phyloP scores from a whole-genome alignment of 2,888 invertebrate species.

The Tachina lurida region DNA sequence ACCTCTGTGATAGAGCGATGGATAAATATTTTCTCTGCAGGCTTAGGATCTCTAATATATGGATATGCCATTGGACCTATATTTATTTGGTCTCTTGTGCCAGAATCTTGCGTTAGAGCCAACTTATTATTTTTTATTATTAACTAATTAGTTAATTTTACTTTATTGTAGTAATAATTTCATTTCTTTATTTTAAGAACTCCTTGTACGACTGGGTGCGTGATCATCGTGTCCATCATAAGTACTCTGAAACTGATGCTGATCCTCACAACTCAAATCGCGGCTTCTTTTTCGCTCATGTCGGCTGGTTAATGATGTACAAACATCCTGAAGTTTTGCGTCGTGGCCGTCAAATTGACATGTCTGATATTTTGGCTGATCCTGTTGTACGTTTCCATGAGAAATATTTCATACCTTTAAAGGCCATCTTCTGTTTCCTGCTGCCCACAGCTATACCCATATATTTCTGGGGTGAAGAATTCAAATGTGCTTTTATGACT shows the following conservation, averaged over 20 bases:
- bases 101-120: background rate
- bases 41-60: too few relatives aligned
- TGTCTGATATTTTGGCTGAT: conserved; percentile 90
- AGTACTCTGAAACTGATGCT: conserved; percentile 91
- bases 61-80: too few relatives aligned
- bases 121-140: background rate
- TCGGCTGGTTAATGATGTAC: conserved; percentile 95
- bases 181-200: conserved; percentile 85
- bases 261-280: conserved; percentile 92
- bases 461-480: conserved; percentile 88
- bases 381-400: conserved; percentile 91
- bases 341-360: conserved; percentile 91
- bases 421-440: conserved; percentile 87
- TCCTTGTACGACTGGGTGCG: conserved; percentile 94
- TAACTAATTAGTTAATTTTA: background rate
- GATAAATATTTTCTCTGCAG: too few relatives aligned
- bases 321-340: conserved; percentile 93
- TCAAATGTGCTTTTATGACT: conserved; percentile 86
- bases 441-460: conserved; percentile 89
- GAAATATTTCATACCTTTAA: conserved; percentile 87
- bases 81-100: too few relatives aligned
- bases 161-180: conserved; percentile 3
- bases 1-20: too few relatives aligned
- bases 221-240: conserved; percentile 91
- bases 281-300: conserved; percentile 96